Evolutionary conservation across 2,888 invertebrate genomes (phyloP).

Genomic region (Andrena praecox): DNA sequence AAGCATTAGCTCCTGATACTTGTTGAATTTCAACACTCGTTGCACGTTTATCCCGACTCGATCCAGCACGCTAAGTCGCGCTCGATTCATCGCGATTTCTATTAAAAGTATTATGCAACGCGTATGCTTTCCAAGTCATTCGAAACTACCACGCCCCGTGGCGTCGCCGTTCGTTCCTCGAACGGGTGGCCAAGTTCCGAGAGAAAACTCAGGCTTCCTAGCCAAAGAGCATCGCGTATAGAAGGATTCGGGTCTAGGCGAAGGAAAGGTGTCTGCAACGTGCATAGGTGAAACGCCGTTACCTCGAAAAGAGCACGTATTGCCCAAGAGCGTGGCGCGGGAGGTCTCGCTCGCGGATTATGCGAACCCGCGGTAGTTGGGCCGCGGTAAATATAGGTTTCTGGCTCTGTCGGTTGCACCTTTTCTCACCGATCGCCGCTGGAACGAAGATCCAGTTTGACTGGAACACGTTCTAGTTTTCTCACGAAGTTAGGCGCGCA

Average conservation of each 20-base stretch:
- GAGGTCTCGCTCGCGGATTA: slow-evolving; percentile 53
- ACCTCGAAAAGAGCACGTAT: slow-evolving; percentile 54
- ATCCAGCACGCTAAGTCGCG: slow-evolving; percentile 12
- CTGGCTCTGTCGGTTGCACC: slow-evolving; percentile 54
- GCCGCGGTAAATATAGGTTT: slow-evolving; percentile 65
- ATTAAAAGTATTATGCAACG: slow-evolving; percentile 4
- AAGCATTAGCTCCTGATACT: slow-evolving; percentile 3
- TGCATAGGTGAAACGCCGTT: slow-evolving; percentile 55
- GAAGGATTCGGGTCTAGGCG: slow-evolving; percentile 3
- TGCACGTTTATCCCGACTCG: background rate
- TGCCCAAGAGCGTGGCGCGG: slow-evolving; percentile 60
- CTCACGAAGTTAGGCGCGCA: slow-evolving; percentile 46
- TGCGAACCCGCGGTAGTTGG: slow-evolving; percentile 49
- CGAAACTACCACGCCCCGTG: background rate
- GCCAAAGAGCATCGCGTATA: background rate
- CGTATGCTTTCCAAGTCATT: background rate
- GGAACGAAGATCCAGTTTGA: slow-evolving; percentile 61
- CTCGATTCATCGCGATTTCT: background rate
- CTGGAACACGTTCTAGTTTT: slow-evolving; percentile 61
- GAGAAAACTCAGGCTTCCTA: background rate
- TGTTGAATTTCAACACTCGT: slow-evolving; percentile 34
- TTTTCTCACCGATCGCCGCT: slow-evolving; percentile 59
- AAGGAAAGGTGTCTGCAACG: slow-evolving; percentile 29
- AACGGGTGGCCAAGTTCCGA: slow-evolving; percentile 29
- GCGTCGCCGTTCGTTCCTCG: background rate